Conservation (phyloP, 2,113 vertebrate species). For the Oryzias melastigma region DNA sequence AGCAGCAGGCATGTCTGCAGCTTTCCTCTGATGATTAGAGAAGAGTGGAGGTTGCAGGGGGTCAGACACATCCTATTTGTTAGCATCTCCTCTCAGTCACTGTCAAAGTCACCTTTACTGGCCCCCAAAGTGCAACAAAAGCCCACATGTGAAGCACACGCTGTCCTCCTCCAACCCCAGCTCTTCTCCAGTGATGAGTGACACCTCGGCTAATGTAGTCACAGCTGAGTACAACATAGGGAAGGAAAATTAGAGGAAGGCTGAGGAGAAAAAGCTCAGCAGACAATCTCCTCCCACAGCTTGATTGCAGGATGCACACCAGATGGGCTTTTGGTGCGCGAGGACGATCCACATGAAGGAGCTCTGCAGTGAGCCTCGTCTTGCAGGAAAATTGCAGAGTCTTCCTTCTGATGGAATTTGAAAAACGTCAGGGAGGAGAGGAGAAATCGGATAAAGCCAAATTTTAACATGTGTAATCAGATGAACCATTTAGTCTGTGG, state of each 20-base stretch:
- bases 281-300: constrained; percentile 56
- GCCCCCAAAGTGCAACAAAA: constrained; percentile 34
- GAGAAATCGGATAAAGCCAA: background rate
- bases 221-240: constrained; percentile 47
- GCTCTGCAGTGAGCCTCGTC: constrained; percentile 19
- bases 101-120: constrained; percentile 65
- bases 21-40: constrained; percentile 45
- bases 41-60: constrained; percentile 34
- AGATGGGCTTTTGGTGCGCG: constrained; percentile 56
- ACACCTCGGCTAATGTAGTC: constrained; percentile 62
- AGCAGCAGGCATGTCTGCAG: constrained; percentile 33
- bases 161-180: background rate
- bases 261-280: constrained; percentile 44
- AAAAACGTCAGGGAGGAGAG: background rate
- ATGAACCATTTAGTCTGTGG: background rate
- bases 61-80: constrained; percentile 55
- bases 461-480: constrained; percentile 1
- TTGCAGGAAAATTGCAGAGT: constrained; percentile 13
- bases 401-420: background rate
- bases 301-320: constrained; percentile 53
- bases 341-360: constrained; percentile 21
- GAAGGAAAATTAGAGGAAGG: constrained; percentile 32
- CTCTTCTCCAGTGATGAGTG: constrained; percentile 46
- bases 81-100: constrained; percentile 47
- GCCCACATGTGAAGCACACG: constrained; percentile 10